Conservation (phyloP, 30 jellyfish, hydroid and myxozoan species). For the Cassiopea xamachana region DNA sequence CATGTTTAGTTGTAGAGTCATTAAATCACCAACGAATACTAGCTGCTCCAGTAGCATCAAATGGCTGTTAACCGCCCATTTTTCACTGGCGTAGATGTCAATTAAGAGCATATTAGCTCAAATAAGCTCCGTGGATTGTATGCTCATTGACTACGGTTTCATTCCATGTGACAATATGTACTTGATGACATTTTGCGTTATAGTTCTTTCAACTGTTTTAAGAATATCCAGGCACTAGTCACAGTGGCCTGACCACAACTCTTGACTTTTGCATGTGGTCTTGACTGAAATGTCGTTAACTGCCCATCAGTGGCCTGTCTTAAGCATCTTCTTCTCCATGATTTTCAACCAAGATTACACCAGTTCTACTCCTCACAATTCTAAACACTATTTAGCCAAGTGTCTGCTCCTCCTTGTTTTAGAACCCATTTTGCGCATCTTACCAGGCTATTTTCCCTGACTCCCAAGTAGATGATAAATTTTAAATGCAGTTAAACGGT, state of each 20-base stretch:
- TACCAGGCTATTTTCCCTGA: not conserved
- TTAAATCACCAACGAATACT: not conserved
- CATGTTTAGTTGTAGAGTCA: not conserved
- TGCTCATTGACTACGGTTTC: not conserved
- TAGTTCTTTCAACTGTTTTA: conserved; percentile 31
- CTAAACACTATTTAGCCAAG: conserved; percentile 15
- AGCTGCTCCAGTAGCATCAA: conserved; percentile 9
- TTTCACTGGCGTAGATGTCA: conserved; percentile 41
- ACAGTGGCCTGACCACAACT: conserved; percentile 48
- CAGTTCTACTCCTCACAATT: conserved; percentile 10
- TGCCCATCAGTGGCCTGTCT: conserved; percentile 33
- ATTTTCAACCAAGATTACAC: not conserved
- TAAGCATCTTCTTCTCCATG: conserved; percentile 11
- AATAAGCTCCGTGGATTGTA: conserved; percentile 19
- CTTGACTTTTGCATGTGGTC: conserved; percentile 67
- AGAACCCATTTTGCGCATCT: conserved; percentile 3
- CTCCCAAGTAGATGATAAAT: not conserved
- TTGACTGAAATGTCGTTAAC: conserved; percentile 32
- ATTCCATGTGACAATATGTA: not conserved
- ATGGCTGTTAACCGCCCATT: conserved; percentile 29
- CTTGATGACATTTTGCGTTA: conserved; percentile 6
- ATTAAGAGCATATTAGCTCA: conserved; percentile 4
- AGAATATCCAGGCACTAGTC: conserved; percentile 41
- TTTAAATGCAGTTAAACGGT: too few relatives aligned
- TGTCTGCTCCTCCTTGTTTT: conserved; percentile 34